Evolutionary conservation across 2,113 vertebrate genomes (phyloP).

Genomic region (Sula dactylatra): DNA sequence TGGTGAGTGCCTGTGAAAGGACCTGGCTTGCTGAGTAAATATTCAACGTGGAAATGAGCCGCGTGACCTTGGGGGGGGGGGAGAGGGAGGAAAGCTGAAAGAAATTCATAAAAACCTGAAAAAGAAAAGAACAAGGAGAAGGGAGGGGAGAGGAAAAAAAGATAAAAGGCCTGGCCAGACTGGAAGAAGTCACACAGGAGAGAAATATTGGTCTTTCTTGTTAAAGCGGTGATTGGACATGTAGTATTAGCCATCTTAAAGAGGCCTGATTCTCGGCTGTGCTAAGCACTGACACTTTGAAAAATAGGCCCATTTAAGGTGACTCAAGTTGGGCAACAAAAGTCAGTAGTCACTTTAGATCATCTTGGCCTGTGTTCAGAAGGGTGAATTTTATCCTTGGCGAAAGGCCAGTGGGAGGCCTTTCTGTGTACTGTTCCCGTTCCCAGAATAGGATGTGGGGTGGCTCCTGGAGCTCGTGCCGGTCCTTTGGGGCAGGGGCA

Average conservation of each 20-base stretch:
- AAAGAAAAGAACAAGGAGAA: slow-evolving; percentile 26
- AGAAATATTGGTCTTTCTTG: background rate
- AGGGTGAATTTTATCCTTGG: slow-evolving; percentile 62
- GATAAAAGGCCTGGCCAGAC: background rate
- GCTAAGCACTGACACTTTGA: background rate
- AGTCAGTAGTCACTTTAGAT: slow-evolving; percentile 65
- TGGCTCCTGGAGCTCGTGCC: background rate
- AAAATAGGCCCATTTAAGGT: slow-evolving; percentile 66
- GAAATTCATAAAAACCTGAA: slow-evolving; percentile 54
- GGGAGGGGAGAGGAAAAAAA: background rate
- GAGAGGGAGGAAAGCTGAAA: background rate
- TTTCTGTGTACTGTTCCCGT: slow-evolving; percentile 19
- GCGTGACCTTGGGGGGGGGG: slow-evolving; percentile 84
- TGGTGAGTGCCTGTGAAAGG: slow-evolving; percentile 88
- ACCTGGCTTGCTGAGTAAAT: slow-evolving; percentile 87
- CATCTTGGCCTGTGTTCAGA: slow-evolving; percentile 47
- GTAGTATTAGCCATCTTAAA: background rate
- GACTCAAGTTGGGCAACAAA: slow-evolving; percentile 60
- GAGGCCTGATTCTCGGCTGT: background rate
- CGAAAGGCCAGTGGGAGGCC: slow-evolving; percentile 15
- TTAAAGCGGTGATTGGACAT: background rate
- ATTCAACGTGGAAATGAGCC: slow-evolving; percentile 77
- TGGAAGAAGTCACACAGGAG: background rate
- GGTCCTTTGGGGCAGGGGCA: background rate
- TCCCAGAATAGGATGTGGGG: slow-evolving; percentile 52